These are phyloP conservation scores for Dipus sagitta DNA, from an alignment of 2,797 vertebrate genomes.

Conservation along the genomic window DNA sequence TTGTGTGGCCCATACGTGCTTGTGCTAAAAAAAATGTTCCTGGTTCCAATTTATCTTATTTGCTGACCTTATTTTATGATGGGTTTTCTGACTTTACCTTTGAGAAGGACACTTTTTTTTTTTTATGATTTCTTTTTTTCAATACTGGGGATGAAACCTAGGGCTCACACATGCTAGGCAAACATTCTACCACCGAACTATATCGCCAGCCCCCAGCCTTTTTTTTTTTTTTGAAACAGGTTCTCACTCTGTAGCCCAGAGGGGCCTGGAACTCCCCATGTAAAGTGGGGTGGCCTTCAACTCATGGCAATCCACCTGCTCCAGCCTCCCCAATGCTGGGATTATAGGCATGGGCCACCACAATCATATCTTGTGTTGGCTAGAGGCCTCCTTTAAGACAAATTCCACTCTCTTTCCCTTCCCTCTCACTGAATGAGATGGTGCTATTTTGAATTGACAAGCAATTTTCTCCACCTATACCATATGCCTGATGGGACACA, in stretches of 20 bases:
- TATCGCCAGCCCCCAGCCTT: not conserved
- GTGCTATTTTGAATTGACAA: constrained; percentile 47
- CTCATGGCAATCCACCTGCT: not conserved
- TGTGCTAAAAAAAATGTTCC: not conserved
- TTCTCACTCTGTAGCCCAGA: not conserved
- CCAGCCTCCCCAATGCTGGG: not conserved
- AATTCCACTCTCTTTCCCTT: constrained; percentile 3
- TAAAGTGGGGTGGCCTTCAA: not conserved
- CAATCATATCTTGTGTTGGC: not conserved
- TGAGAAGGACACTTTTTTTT: too few relatives aligned
- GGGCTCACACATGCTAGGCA: not conserved
- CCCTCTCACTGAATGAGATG: not conserved
- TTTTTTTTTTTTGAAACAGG: not conserved
- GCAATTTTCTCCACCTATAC: not conserved
- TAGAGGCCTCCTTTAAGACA: not conserved
- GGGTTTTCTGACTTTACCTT: not conserved
- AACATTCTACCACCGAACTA: not conserved
- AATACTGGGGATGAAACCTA: too few relatives aligned
- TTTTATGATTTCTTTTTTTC: too few relatives aligned
- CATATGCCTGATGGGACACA: not conserved
- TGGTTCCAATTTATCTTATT: not conserved
- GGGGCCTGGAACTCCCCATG: not conserved
- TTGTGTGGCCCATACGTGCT: not conserved
- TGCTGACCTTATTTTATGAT: not conserved
- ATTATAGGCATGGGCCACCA: not conserved